phyloP scores from a whole-genome alignment of 1,140 invertebrate genomes.

The Bombus vancouverensis region DNA sequence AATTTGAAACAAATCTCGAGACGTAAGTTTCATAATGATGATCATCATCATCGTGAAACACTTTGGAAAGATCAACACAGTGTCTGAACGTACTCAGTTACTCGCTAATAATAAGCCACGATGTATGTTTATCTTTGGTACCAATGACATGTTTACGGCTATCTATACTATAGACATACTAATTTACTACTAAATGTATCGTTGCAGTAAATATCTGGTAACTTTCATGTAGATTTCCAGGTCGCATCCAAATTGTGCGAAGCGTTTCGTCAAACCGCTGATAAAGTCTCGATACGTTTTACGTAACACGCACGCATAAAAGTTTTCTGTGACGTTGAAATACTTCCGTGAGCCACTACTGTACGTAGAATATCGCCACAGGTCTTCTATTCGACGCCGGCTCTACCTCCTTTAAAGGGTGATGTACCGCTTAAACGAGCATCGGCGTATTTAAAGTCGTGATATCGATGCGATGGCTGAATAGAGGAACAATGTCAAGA shows the following conservation, averaged over 20 bases:
- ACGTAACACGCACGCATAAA: background rate
- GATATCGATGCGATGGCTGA: background rate
- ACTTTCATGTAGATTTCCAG: background rate
- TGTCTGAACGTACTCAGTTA: background rate
- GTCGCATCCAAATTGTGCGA: too few relatives aligned
- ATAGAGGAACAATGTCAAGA: constrained; percentile 10
- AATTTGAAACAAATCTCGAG: background rate
- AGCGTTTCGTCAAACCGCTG: background rate
- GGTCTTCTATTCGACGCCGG: background rate
- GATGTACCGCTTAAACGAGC: constrained; percentile 24
- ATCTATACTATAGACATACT: background rate
- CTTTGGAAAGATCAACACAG: background rate
- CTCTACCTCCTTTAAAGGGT: constrained; percentile 13
- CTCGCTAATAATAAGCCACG: background rate
- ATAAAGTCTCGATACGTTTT: background rate
- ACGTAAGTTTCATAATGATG: background rate
- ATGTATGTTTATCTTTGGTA: background rate
- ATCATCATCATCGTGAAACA: too few relatives aligned
- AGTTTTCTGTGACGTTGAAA: background rate
- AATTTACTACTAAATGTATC: background rate
- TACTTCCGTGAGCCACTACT: background rate
- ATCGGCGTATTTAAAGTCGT: constrained; percentile 14
- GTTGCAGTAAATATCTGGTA: background rate
- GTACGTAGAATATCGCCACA: background rate
- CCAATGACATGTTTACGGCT: background rate